Evolutionary conservation across 2,113 vertebrate species (phyloP), one percentile per base, ranked within the genome.

Genomic region (Aegithalos caudatus): DNA sequence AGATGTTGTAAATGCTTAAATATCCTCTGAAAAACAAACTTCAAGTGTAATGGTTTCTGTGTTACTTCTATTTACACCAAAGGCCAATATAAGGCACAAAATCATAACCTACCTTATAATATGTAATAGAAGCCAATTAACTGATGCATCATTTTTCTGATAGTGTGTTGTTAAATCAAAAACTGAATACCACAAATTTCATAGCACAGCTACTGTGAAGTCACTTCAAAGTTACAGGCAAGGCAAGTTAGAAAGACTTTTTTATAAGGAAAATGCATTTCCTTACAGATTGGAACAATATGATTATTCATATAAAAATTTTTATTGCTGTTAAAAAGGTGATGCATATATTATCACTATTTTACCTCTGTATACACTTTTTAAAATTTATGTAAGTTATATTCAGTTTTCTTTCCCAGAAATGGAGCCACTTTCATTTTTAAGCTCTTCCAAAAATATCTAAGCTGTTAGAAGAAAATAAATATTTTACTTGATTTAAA

Each of bases 1-100:
- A 64, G 9, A 22, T 19, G 3, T 20, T 51, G 6, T 50, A 69
- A 93, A 73, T 66, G 1, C 57, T 51, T 19, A 54, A 50, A 67
- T 56, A 61, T 37, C 2, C 14, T 86, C 35, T 83, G 23, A 19
- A 71, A 86, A 92, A 83, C 28, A 92, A 85, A 71, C 61, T 94
- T 70, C 56, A 90, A 94, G 66, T 96, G 94, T 88, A 94, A 95
- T 54, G 31, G 28, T 60, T 70, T 71, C 33, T 78, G 35, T 16
- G 6, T 92, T 78, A 53, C 7, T 70, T 77, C 14, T 62, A 0
- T 58, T 77, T 62, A 42, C 10, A 27, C 17, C 0, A 1, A 64
- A 9, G 23, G 33, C 10, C 44, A 40, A 1, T 66, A 33, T 33
- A 81, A 90, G 35, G n/a, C 40, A 69, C 23, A 22, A 86, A 61